A percentile compares a stretch with the other conserved stretches of the same genome.
Evolutionary conservation across 2,888 invertebrate genomes (phyloP).

Genomic region (Napeogenes sylphis): DNA sequence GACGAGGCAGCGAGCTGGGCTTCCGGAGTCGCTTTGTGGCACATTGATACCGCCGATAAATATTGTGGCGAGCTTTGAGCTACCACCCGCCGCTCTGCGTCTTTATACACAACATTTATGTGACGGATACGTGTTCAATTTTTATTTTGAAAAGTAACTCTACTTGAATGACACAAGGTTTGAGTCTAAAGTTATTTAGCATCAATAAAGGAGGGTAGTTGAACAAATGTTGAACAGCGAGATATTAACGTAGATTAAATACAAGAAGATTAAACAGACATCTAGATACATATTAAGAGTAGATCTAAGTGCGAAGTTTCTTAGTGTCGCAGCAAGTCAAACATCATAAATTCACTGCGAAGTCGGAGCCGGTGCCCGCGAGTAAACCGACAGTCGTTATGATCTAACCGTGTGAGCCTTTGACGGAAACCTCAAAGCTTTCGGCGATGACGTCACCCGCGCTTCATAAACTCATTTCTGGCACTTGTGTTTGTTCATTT

Average conservation of each 20-base stretch:
- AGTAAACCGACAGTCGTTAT: constrained; percentile 50
- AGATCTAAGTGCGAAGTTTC: constrained; percentile 34
- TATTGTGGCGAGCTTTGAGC: constrained; percentile 70
- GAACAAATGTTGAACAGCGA: no score
- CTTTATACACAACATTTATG: constrained; percentile 22
- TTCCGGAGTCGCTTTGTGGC: constrained; percentile 71
- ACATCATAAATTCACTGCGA: constrained; percentile 55
- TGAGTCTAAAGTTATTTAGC: no score
- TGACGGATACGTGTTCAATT: not conserved
- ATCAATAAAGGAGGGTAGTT: no score
- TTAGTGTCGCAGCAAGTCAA: constrained; percentile 47
- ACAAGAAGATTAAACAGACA: no score
- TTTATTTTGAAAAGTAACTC: no score
- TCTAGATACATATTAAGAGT: not conserved
- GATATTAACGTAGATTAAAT: no score
- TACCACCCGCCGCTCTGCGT: constrained; percentile 39
- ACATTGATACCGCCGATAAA: constrained; percentile 75
- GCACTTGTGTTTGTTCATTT: constrained; percentile 34
- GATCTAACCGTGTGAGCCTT: constrained; percentile 44
- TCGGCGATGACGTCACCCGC: constrained; percentile 33
- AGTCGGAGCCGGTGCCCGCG: constrained; percentile 40
- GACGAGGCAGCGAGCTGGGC: constrained; percentile 59
- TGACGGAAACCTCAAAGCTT: constrained; percentile 37
- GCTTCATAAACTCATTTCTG: constrained; percentile 34
- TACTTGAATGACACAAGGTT: no score